Percentiles rank a stretch among this genome's conserved stretches.
Evolutionary conservation across 2,113 vertebrate genomes (phyloP).

Genomic region (Ornithorhynchus anatinus): DNA sequence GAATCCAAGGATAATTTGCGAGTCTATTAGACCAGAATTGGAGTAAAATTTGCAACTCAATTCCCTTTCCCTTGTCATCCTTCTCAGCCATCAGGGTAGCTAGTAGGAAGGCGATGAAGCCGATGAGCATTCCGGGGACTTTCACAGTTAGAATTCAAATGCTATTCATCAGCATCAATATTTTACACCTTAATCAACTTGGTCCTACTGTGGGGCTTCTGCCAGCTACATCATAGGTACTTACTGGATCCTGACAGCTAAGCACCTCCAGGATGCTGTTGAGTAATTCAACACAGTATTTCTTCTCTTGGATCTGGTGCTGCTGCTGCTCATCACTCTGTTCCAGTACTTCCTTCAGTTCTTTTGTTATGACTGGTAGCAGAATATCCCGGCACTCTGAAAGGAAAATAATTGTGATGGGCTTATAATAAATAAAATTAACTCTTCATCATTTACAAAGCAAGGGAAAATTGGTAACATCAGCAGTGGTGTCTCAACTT

Average conservation of each 20-base stretch:
- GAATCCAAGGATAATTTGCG: background rate
- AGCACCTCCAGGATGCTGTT: constrained; percentile 95
- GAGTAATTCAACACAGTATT: constrained; percentile 88
- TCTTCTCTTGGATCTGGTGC: constrained; percentile 69
- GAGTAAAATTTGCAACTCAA: background rate
- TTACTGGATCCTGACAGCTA: constrained; percentile 86
- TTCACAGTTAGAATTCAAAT: constrained; percentile 54
- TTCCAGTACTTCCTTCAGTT: constrained; percentile 85
- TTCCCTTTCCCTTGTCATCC: background rate
- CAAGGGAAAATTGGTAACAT: too few relatives aligned
- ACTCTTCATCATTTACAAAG: background rate
- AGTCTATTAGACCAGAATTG: background rate
- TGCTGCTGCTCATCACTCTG: constrained; percentile 73
- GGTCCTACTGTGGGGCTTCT: background rate
- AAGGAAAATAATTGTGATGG: constrained; percentile 42
- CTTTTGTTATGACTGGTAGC: constrained; percentile 93
- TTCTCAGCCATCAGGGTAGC: background rate
- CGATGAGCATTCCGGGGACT: constrained; percentile 32
- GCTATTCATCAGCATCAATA: constrained; percentile 60
- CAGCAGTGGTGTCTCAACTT: too few relatives aligned
- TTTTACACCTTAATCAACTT: constrained; percentile 60
- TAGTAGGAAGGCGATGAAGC: background rate
- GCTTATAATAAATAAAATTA: background rate
- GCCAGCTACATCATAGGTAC: constrained; percentile 50
- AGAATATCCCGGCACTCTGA: constrained; percentile 93